Evolutionary conservation across 2,797 vertebrate genomes (phyloP), one percentile per base, ranked within the genome.

Genomic region (Kryptolebias ocellatus): DNA sequence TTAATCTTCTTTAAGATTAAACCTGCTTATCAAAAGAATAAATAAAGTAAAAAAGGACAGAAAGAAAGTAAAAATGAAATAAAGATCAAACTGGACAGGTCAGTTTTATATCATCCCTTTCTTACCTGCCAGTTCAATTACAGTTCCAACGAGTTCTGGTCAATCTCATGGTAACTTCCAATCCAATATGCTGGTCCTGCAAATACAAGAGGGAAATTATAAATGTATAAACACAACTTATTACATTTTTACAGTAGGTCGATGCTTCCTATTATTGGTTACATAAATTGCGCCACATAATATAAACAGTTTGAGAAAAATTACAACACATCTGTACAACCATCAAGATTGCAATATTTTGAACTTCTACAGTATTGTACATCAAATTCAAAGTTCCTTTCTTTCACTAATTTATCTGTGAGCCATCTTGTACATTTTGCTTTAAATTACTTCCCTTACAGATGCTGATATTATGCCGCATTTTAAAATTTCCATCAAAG

Each of bases 91-190:
- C 1, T 24, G 20, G 20, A 24, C 20, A 24, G 20, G 20, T 24
- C 20, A 24, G 20, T 24, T 24, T 24, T 24, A 24, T 24, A 24
- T 24, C 20, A 24, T 24, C 20, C 20, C 20, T 24, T 61, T 69
- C 86, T 91, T 84, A 94, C 93, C 92, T 93, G 91, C 89, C 90
- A 89, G 59, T 79, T 92, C 83, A 92, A 74, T 90, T 71, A 81
- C 78, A 80, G 78, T 79, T 88, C 79, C 84, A 69, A 64, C 62
- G 59, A 75, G 73, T 83, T 87, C 77, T 78, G 61, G 80, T 84
- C 84, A 89, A 89, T 87, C 86, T 89, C 81, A 83, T 71, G 29
- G 76, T 84, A 69, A 68, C 75, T 63, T 85, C 71, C 74, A 71
- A 70, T 83, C 85, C 73, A 60, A 76, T 45, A 79, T 64, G 53